These are phyloP conservation scores for Tangara arthus DNA, from an alignment of 2,797 vertebrate species.

Conservation along the genomic window DNA sequence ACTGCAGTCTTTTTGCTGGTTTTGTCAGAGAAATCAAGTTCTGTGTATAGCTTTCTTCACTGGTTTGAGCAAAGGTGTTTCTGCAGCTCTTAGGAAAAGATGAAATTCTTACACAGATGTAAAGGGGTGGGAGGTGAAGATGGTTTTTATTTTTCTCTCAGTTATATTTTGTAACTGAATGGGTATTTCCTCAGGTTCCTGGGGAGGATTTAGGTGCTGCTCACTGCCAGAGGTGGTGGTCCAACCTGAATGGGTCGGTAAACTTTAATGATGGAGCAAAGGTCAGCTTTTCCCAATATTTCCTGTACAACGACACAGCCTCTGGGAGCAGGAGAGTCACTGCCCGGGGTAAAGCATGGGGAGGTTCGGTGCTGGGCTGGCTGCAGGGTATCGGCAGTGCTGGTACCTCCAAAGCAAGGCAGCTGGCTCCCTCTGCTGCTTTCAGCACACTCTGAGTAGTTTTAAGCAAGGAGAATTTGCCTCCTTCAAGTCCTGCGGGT, in stretches of 20 bases:
- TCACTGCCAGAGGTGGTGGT: background rate
- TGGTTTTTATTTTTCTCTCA: background rate
- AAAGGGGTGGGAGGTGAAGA: background rate
- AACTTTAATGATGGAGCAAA: background rate
- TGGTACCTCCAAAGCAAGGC: background rate
- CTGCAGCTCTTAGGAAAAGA: background rate
- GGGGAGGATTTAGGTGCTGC: background rate
- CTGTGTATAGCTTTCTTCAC: background rate
- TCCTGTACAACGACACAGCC: too few species aligned
- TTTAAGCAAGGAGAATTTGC: background rate
- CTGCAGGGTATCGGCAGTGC: background rate
- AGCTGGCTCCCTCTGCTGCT: slow-evolving; percentile 59
- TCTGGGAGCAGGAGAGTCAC: rapidly evolving
- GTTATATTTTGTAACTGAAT: background rate
- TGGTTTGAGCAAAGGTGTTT: background rate
- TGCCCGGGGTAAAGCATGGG: background rate
- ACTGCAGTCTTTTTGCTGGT: background rate
- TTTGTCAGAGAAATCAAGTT: background rate
- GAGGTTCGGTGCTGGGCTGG: background rate
- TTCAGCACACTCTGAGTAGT: background rate
- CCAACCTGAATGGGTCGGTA: background rate
- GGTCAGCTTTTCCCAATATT: background rate
- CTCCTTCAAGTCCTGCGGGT: background rate
- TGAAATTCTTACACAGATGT: background rate
- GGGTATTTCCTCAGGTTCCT: background rate